Conservation (phyloP, 1,140 invertebrate species). For the Nasonia giraulti region DNA sequence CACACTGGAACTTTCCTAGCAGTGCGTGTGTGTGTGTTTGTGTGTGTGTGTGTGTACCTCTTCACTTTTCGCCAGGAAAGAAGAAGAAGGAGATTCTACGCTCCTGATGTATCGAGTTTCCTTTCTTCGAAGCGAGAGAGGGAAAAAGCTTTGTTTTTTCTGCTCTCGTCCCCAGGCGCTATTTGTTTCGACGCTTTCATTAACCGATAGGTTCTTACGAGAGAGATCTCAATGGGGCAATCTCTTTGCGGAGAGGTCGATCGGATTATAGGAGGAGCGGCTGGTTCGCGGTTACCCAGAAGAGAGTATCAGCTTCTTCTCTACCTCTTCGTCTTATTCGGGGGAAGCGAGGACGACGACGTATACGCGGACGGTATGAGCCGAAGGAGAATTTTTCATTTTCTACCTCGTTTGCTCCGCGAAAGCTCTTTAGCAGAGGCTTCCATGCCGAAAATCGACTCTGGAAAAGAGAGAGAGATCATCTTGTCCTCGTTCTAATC, state of each 20-base stretch:
- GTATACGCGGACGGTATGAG: neutral
- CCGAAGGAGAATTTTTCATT: constrained; percentile 41
- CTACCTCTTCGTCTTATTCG: too few relatives aligned
- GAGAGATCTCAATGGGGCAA: neutral
- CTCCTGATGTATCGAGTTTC: constrained; percentile 28
- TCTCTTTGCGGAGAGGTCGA: constrained; percentile 22
- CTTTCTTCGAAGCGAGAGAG: neutral
- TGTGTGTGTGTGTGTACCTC: too few relatives aligned
- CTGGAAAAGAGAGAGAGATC: neutral
- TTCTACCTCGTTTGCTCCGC: constrained; percentile 28
- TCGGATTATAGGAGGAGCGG: constrained; percentile 29
- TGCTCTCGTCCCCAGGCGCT: neutral
- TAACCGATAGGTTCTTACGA: constrained; percentile 35
- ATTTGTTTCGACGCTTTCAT: constrained; percentile 22
- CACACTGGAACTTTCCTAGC: neutral
- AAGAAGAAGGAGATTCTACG: neutral
- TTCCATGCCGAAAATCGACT: constrained; percentile 25
- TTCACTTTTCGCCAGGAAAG: neutral
- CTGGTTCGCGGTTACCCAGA: neutral
- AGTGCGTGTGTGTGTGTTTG: too few relatives aligned
- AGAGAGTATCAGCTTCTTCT: neutral
- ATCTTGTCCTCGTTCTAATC: constrained; percentile 13
- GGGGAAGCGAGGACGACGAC: too few relatives aligned
- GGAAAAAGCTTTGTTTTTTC: neutral
- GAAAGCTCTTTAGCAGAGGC: constrained; percentile 14